Conservation (phyloP, 92 coral and sea anemone species). For the Hydrozoanthus gracilis region DNA sequence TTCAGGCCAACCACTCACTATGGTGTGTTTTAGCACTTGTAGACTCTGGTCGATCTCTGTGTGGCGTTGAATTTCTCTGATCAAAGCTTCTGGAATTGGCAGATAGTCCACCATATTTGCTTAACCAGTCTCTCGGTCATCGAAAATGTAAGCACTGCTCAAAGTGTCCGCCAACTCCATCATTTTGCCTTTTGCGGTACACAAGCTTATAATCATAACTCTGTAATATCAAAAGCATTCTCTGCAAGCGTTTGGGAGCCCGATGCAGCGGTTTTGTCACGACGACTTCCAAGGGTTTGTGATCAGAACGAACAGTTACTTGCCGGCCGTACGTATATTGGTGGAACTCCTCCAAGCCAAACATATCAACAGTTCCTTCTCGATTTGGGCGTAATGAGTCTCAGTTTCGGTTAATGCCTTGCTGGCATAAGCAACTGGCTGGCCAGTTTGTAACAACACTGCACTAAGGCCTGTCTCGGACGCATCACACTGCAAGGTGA, state of each 20-base stretch:
- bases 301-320: not conserved
- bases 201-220: slow-evolving; percentile 14
- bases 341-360: not conserved
- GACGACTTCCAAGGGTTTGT: not conserved
- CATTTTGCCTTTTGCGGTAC: slow-evolving; percentile 25
- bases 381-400: not conserved
- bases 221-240: not conserved
- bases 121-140: not conserved
- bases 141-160: slow-evolving; percentile 10
- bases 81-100: not conserved
- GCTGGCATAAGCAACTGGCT: slow-evolving; percentile 3
- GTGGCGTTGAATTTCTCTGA: slow-evolving; percentile 25
- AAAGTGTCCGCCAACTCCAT: slow-evolving; percentile 22
- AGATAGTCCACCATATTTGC: slow-evolving; percentile 22
- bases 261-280: slow-evolving; percentile 7
- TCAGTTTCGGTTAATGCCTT: slow-evolving; percentile 16
- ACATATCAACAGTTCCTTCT: not conserved
- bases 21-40: slow-evolving; percentile 22
- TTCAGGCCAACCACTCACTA: slow-evolving; percentile 19
- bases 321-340: not conserved
- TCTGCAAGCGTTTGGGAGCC: slow-evolving; percentile 19
- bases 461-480: slow-evolving; percentile 13
- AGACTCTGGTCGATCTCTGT: slow-evolving; percentile 15
- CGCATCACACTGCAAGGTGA: slow-evolving; percentile 14
- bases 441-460: not conserved